phyloP scores from a whole-genome alignment of 2,113 vertebrate genomes.

The Apteryx mantelli region DNA sequence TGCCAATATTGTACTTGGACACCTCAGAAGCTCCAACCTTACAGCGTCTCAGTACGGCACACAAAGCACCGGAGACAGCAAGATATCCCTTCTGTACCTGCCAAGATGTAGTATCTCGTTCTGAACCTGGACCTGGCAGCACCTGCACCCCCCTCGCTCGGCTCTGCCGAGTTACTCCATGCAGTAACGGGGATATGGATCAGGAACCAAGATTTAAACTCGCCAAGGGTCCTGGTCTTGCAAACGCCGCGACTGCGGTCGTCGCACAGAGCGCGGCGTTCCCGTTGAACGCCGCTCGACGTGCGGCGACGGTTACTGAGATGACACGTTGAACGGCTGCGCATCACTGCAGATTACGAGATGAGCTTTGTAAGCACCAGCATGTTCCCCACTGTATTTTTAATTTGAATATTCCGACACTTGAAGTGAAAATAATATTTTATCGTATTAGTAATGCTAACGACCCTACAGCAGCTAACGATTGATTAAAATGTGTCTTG shows the following conservation, averaged over 20 bases:
- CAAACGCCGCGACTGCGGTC: background rate
- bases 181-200: background rate
- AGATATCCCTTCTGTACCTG: no score
- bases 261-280: fast-evolving
- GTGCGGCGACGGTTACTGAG: fast-evolving
- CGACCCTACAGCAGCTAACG: background rate
- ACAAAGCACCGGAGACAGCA: no score
- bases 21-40: no score
- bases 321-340: fast-evolving
- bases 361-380: fast-evolving
- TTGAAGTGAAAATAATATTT: background rate
- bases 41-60: no score
- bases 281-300: background rate
- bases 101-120: no score
- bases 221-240: no score
- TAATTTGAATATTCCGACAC: background rate
- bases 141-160: no score
- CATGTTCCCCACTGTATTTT: background rate
- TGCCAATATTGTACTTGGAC: no score
- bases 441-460: background rate
- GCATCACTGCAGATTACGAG: fast-evolving
- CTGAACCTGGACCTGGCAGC: no score
- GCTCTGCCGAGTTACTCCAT: no score
- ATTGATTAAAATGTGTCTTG: no score
- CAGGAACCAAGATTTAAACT: background rate